These are phyloP conservation scores for Argynnis bischoffii DNA, from an alignment of 2,888 invertebrate genomes.

Conservation along the genomic window DNA sequence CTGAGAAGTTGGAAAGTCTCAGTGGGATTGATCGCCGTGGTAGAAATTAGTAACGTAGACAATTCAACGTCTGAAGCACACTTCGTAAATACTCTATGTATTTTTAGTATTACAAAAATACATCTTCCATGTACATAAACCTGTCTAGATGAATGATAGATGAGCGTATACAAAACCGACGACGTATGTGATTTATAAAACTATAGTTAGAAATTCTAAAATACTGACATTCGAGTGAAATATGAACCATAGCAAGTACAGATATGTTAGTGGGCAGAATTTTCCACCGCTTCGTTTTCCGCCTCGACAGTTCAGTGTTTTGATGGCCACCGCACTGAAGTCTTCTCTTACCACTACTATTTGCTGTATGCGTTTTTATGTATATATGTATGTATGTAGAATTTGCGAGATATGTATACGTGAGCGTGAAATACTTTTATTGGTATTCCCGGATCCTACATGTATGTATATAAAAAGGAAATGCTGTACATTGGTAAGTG, in stretches of 20 bases:
- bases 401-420: too few species aligned
- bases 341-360: constrained; percentile 3
- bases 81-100: too few species aligned
- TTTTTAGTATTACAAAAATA: not conserved
- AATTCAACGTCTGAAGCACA: too few species aligned
- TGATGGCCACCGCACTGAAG: constrained; percentile 32
- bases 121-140: not conserved
- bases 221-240: constrained; percentile 19
- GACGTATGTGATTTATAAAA: constrained; percentile 15
- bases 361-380: not conserved
- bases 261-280: constrained; percentile 33
- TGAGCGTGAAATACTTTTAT: too few species aligned
- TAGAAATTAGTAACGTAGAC: too few species aligned
- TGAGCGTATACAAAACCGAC: not conserved
- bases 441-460: too few species aligned
- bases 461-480: too few species aligned
- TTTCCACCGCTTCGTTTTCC: constrained; percentile 37
- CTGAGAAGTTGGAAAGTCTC: too few species aligned
- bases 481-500: too few species aligned
- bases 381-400: not conserved
- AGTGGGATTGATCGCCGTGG: too few species aligned
- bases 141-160: constrained; percentile 11
- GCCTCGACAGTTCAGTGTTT: constrained; percentile 34
- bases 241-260: constrained; percentile 27
- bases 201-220: constrained; percentile 16